These are phyloP conservation scores for Pristionchus entomophagus DNA, from an alignment of 2,888 invertebrate species.

Conservation along the genomic window DNA sequence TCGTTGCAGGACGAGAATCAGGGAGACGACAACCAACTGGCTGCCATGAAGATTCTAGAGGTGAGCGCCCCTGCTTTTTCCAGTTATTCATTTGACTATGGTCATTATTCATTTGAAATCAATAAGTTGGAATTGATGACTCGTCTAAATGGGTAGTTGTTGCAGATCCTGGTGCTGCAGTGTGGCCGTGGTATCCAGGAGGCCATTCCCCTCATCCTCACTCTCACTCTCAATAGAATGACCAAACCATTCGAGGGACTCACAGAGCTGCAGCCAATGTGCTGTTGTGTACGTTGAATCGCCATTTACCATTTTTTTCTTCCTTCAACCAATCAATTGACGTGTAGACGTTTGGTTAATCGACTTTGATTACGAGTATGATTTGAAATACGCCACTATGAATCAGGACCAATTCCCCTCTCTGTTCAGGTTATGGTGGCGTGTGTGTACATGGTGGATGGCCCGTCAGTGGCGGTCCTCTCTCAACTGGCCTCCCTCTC, in stretches of 20 bases:
- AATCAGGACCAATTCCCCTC: neutral
- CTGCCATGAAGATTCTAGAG: constrained; percentile 96
- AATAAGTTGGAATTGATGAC: too few relatives aligned
- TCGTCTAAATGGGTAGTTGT: neutral
- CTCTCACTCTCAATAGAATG: constrained; percentile 21
- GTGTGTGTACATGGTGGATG: constrained; percentile 28
- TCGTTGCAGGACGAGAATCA: constrained; percentile 78
- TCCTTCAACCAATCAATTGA: neutral
- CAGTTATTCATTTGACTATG: neutral
- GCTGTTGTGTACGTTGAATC: constrained; percentile 38
- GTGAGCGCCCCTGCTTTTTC: neutral
- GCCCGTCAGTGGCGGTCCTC: neutral
- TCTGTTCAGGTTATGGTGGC: constrained; percentile 24
- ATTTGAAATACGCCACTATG: too few relatives aligned
- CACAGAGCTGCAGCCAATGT: constrained; percentile 47
- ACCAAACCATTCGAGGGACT: constrained; percentile 46
- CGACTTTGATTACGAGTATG: too few relatives aligned
- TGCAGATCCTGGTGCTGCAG: constrained; percentile 42
- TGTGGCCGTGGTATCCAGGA: constrained; percentile 40
- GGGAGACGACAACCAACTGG: constrained; percentile 93
- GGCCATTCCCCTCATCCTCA: constrained; percentile 41
- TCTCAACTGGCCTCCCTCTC: neutral
- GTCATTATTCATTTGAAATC: too few relatives aligned
- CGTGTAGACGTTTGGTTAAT: neutral
- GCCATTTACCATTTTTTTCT: neutral